Evolutionary conservation across 2,113 vertebrate genomes (phyloP).

Genomic region (Rostratula benghalensis): DNA sequence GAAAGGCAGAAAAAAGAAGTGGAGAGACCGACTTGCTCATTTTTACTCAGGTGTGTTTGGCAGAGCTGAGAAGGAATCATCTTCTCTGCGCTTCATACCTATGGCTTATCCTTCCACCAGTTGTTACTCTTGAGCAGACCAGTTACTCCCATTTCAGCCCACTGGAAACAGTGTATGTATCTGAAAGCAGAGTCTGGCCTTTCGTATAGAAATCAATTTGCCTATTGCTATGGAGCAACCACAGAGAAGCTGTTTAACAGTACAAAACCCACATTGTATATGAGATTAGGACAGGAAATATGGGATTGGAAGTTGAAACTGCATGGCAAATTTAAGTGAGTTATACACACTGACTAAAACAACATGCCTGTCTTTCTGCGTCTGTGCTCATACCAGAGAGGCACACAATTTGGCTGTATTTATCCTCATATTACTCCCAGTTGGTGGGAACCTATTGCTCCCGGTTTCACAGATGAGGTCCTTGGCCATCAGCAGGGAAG

Average conservation of each 20-base stretch:
- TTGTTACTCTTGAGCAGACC: not conserved
- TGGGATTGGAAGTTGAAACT: constrained; percentile 52
- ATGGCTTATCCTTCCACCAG: not conserved
- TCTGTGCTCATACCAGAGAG: not conserved
- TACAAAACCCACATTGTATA: constrained; percentile 48
- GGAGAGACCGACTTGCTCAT: not conserved
- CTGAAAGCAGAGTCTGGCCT: not conserved
- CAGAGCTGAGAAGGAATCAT: not conserved
- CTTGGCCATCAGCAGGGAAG: not conserved
- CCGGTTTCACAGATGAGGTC: not conserved
- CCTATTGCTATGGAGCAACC: not conserved
- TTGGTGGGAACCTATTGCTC: constrained; percentile 17
- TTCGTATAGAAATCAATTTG: not conserved
- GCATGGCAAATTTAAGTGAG: constrained; percentile 48
- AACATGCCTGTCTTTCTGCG: not conserved
- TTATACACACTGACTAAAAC: constrained; percentile 21
- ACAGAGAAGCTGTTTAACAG: constrained; percentile 1
- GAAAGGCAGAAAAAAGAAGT: not conserved
- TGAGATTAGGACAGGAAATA: constrained; percentile 61
- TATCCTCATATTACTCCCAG: constrained; percentile 12
- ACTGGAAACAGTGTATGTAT: not conserved
- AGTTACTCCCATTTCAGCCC: not conserved
- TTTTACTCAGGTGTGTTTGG: not conserved
- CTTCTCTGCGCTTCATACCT: not conserved
- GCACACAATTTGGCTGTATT: not conserved